Conservation (phyloP, 2,113 vertebrate species). For the Ancistrus triradiatus region DNA sequence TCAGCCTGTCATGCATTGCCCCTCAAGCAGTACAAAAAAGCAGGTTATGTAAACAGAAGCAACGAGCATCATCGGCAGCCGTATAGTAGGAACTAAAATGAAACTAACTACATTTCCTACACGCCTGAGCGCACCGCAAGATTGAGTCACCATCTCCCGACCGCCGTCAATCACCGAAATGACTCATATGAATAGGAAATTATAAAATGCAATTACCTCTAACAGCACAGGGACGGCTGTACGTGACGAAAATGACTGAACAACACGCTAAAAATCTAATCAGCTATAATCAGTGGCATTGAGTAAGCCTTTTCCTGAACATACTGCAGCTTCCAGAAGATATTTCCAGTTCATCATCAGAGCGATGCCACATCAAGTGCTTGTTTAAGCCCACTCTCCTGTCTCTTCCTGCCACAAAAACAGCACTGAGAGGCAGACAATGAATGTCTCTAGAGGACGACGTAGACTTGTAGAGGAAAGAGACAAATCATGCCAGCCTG, state of each 20-base stretch:
- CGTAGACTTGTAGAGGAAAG: not conserved
- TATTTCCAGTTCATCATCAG: not conserved
- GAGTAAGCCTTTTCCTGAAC: not conserved
- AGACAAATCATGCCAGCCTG: slow-evolving; percentile 5
- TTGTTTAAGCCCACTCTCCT: not conserved
- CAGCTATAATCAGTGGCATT: not conserved
- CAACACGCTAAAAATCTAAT: not conserved
- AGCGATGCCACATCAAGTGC: not conserved
- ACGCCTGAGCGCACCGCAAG: not conserved
- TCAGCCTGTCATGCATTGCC: not conserved
- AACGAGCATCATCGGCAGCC: not conserved
- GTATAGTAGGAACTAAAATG: too few species aligned
- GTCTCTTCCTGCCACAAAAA: not conserved
- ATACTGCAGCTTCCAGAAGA: not conserved
- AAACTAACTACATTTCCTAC: too few species aligned
- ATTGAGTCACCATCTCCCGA: not conserved
- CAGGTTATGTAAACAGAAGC: slow-evolving; percentile 3
- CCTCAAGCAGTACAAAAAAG: not conserved
- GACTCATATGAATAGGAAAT: not conserved
- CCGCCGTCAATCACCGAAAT: not conserved
- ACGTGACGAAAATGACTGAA: not conserved
- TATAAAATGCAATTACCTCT: slow-evolving; percentile 4
- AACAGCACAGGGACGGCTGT: not conserved
- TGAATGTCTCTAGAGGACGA: slow-evolving; percentile 9
- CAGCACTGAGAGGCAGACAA: slow-evolving; percentile 6